Evolutionary conservation across 2,113 vertebrate genomes (phyloP), one percentile per base, ranked within the genome.

Genomic region (Tupaia chinensis): DNA sequence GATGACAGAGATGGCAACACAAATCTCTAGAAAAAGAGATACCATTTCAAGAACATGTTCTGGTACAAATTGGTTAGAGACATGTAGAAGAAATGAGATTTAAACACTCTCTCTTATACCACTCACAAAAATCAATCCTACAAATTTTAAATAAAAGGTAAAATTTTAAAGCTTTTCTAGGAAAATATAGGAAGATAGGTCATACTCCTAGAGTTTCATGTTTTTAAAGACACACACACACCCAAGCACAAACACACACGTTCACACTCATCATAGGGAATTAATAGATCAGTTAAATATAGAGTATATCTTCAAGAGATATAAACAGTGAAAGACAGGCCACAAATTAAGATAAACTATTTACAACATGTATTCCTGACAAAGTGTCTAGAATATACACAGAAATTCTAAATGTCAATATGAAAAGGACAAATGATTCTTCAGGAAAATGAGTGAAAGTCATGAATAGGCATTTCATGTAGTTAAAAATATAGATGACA

Each of bases 371-470:
- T 63, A 22, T 53, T 73, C 87, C 12, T 77, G 32, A 80, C 25
- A 32, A 80, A 23, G 20, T 77, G 12, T 29, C 63, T 72, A 69
- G 54, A 82, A 82, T 83, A 69, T 14, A 7, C 68, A 65, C 14
- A 61, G 16, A 87, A 77, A 69, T 58, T 22, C 66, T 89, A 84
- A 72, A 72, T 1, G 15, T 32, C 63, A 84, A n/a, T 23, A 58
- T 63, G 76, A 72, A 54, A 79, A 88, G 77, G 70, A 44, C 29
- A 81, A 65, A 66, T 82, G 61, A 95, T 70, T 82, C 27, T 54
- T 22, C 32, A 88, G 89, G 82, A 87, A 93, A 88, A 34, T 69
- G 66, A 76, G 19, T 32, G 63, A 69, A 87, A 92, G 22, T 61
- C 14, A 61, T 29, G 54, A 87, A 69, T 65, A 78, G 68, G 13